Evolutionary conservation across 2,113 vertebrate species (phyloP).

Genomic region (Paracanthobrama guichenoti): DNA sequence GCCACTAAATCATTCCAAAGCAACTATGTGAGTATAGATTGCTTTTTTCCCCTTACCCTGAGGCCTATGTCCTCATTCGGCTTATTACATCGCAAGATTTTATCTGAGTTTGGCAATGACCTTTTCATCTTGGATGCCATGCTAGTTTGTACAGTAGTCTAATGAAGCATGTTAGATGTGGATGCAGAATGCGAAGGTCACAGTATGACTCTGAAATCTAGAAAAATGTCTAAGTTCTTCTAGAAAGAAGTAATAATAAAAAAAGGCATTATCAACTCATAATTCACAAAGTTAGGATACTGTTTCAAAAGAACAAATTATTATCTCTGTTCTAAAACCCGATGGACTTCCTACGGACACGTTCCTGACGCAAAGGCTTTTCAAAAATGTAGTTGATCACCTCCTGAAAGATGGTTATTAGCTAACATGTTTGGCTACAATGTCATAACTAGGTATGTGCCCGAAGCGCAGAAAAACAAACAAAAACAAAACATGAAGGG

Average conservation of each 20-base stretch:
- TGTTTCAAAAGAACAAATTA: background rate
- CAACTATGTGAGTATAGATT: conserved; percentile 29
- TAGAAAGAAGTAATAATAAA: background rate
- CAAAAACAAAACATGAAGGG: no score
- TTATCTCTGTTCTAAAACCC: background rate
- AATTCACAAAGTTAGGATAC: background rate
- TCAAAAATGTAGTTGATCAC: no score
- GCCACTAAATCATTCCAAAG: conserved; percentile 49
- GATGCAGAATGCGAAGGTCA: conserved; percentile 9
- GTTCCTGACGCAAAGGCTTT: background rate
- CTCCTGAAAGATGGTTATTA: background rate
- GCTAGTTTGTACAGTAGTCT: conserved; percentile 18
- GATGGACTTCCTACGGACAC: background rate
- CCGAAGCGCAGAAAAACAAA: no score
- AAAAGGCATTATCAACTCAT: background rate
- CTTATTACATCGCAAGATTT: conserved; percentile 12
- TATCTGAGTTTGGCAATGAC: conserved; percentile 5
- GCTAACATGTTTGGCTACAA: background rate
- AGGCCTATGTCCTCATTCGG: conserved; percentile 5
- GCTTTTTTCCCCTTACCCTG: conserved; percentile 7
- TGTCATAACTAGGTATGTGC: background rate
- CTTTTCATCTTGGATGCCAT: conserved; percentile 33
- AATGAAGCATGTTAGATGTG: conserved; percentile 23
- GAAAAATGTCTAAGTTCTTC: background rate
- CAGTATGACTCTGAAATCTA: background rate